phyloP scores from a whole-genome alignment of 1,140 invertebrate genomes.

The Psilanteris sp. region DNA sequence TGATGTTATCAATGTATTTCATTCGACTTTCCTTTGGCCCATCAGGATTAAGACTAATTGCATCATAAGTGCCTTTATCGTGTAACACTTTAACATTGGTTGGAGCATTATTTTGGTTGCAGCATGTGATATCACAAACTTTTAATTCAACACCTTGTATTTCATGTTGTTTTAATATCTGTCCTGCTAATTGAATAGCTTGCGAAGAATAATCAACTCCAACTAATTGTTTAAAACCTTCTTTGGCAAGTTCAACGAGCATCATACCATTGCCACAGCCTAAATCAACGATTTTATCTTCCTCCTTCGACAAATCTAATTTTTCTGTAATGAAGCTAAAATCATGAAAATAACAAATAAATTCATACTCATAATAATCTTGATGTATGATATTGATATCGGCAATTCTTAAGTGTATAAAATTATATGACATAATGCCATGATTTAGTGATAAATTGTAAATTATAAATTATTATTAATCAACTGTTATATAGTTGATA shows the following conservation, averaged over 20 bases:
- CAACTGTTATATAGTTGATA: too few species aligned
- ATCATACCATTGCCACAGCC: slow-evolving; percentile 96
- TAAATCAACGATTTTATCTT: slow-evolving; percentile 83
- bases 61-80: slow-evolving; percentile 97
- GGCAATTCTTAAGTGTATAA: too few species aligned
- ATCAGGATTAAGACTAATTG: slow-evolving; percentile 89
- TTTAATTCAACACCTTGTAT: slow-evolving; percentile 80
- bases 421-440: too few species aligned
- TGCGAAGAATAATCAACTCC: slow-evolving; percentile 92
- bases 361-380: too few species aligned
- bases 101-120: slow-evolving; percentile 60
- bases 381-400: too few species aligned
- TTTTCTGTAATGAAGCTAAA: slow-evolving; percentile 71
- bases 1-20: slow-evolving; percentile 86
- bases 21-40: slow-evolving; percentile 82
- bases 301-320: slow-evolving; percentile 68
- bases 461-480: too few species aligned
- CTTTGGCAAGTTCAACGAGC: slow-evolving; percentile 86
- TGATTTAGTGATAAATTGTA: too few species aligned
- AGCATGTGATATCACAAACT: slow-evolving; percentile 82
- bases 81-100: slow-evolving; percentile 79
- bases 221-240: slow-evolving; percentile 86
- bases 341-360: too few species aligned
- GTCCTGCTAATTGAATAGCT: slow-evolving; percentile 87
- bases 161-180: slow-evolving; percentile 82